These are phyloP conservation scores for Euzophera pinguis DNA, from an alignment of 2,888 invertebrate species.

Conservation along the genomic window DNA sequence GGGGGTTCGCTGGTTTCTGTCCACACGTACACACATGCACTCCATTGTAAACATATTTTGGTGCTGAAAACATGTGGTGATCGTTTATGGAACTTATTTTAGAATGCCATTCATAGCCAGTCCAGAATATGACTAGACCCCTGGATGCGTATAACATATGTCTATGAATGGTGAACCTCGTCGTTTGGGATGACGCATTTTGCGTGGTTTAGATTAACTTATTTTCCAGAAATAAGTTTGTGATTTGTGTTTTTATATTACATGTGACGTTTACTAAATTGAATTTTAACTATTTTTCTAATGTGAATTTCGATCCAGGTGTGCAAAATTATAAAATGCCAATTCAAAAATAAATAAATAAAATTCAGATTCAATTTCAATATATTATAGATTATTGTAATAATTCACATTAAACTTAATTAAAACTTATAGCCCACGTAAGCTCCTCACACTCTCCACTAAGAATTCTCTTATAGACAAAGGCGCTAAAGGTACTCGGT, in stretches of 20 bases:
- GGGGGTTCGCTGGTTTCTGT: too few species aligned
- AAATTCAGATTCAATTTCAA: slow-evolving; percentile 79
- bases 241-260: background rate
- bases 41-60: too few species aligned
- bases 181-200: too few species aligned
- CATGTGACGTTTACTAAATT: background rate
- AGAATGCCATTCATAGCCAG: too few species aligned
- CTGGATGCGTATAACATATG: too few species aligned
- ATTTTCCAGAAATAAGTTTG: too few species aligned
- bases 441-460: slow-evolving; percentile 75
- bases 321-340: slow-evolving; percentile 59
- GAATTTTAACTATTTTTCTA: background rate
- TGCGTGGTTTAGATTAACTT: too few species aligned
- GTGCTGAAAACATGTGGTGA: too few species aligned
- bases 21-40: too few species aligned
- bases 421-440: slow-evolving; percentile 77
- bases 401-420: slow-evolving; percentile 79
- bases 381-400: slow-evolving; percentile 80
- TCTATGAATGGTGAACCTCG: too few species aligned
- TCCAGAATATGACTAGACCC: too few species aligned
- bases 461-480: slow-evolving; percentile 66
- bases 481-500: slow-evolving; percentile 78
- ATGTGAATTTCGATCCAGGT: slow-evolving; percentile 32
- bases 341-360: slow-evolving; percentile 75
- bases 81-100: too few species aligned